Percentiles rank a stretch among this genome's conserved stretches.
Evolutionary conservation across 2,888 invertebrate genomes (phyloP).

Genomic region (Eristalis tenax): DNA sequence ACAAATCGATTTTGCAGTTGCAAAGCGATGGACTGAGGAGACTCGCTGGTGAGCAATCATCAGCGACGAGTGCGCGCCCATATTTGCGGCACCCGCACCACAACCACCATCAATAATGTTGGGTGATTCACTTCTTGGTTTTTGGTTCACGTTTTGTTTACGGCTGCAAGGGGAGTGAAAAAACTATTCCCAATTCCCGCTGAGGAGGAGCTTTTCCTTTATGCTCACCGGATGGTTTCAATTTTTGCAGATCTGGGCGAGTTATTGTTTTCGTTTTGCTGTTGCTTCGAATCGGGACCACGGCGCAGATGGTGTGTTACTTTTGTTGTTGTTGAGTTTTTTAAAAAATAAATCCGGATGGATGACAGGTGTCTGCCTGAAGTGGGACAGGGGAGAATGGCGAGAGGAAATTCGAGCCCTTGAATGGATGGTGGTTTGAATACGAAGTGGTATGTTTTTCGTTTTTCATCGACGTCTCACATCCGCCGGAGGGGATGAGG

Average conservation of each 20-base stretch:
- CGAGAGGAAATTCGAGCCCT: neutral
- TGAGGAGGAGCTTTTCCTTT: conserved; percentile 17
- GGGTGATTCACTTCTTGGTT: conserved; percentile 56
- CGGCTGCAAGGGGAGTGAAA: conserved; percentile 27
- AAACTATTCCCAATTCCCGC: neutral
- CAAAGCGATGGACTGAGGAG: conserved; percentile 2
- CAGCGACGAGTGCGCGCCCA: conserved; percentile 60
- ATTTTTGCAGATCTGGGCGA: neutral
- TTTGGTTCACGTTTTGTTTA: conserved; percentile 53
- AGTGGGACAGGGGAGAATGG: neutral
- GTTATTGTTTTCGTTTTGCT: conserved; percentile 8
- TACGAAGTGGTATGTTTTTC: neutral
- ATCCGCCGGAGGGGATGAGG: neutral
- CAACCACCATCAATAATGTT: conserved; percentile 1
- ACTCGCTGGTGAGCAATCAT: conserved; percentile 35
- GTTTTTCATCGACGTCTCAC: neutral
- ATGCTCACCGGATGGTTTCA: neutral
- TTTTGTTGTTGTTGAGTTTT: neutral
- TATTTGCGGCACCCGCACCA: conserved; percentile 45
- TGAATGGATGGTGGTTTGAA: neutral
- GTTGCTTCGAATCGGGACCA: neutral
- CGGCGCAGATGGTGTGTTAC: conserved; percentile 46
- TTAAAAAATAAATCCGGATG: conserved; percentile 18
- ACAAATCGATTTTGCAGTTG: conserved; percentile 56
- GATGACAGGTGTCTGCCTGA: conserved; percentile 43